Percentiles rank a stretch among this genome's conserved stretches.
Conservation (phyloP, 2,113 vertebrate genomes). For the Heterotis niloticus region DNA sequence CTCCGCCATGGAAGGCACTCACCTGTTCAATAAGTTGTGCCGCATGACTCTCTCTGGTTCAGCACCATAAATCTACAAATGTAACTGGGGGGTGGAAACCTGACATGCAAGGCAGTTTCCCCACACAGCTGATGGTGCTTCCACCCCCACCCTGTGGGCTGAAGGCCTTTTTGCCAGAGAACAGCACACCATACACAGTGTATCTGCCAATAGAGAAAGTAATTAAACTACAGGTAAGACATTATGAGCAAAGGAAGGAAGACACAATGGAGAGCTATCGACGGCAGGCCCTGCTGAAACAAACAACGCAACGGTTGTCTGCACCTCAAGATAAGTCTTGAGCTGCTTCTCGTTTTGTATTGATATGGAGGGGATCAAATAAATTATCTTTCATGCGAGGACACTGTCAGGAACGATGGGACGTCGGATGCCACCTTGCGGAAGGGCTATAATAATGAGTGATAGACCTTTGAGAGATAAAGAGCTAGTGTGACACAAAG, state of each 20-base stretch:
- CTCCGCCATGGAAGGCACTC: not conserved
- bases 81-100: not conserved
- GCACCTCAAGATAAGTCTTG: not conserved
- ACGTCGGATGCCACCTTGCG: not conserved
- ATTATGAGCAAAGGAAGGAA: not conserved
- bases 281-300: not conserved
- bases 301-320: not conserved
- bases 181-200: too few species aligned
- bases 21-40: not conserved
- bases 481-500: not conserved
- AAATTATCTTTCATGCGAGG: not conserved
- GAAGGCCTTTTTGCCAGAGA: too few species aligned
- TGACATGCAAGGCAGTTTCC: too few species aligned
- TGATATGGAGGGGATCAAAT: conserved; percentile 8
- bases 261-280: not conserved
- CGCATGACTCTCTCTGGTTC: not conserved
- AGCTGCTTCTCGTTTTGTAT: conserved; percentile 5
- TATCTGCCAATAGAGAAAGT: not conserved
- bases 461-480: not conserved
- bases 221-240: not conserved
- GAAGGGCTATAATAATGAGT: not conserved
- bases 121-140: too few species aligned
- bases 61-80: not conserved
- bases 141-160: too few species aligned
- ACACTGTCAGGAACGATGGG: not conserved